Conservation (phyloP, 2,797 vertebrate species). For the Adrianichthys oophorus region DNA sequence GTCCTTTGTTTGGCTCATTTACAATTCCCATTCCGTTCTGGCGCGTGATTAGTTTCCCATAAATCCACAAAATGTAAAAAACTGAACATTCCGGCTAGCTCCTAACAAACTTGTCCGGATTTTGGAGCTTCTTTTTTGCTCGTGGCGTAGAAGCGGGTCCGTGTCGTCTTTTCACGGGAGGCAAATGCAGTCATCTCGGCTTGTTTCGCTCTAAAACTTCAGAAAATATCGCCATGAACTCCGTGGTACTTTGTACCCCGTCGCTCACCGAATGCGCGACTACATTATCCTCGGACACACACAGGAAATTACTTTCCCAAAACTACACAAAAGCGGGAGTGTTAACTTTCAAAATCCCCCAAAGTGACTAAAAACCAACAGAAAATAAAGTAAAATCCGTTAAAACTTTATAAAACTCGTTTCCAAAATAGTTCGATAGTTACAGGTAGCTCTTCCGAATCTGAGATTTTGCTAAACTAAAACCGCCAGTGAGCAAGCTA, state of each 20-base stretch:
- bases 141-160: constrained; percentile 44
- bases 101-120: constrained; percentile 33
- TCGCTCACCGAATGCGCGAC: constrained; percentile 3
- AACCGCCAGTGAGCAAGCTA: constrained; percentile 45
- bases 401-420: not conserved
- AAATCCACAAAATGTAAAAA: not conserved
- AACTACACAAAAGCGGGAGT: constrained; percentile 14
- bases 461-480: constrained; percentile 36
- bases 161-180: constrained; percentile 44
- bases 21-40: constrained; percentile 34
- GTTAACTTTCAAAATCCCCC: not conserved
- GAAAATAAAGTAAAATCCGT: rapidly evolving
- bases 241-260: not conserved
- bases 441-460: constrained; percentile 1
- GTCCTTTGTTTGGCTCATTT: constrained; percentile 72
- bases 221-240: constrained; percentile 34
- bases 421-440: not conserved
- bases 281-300: constrained; percentile 26
- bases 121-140: constrained; percentile 62
- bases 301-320: constrained; percentile 50
- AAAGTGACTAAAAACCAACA: not conserved
- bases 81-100: not conserved
- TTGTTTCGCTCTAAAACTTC: constrained; percentile 43
- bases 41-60: constrained; percentile 1
- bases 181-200: constrained; percentile 55